Percentiles rank a stretch among this genome's conserved stretches.
These are phyloP conservation scores for Neoniphon sammara DNA, from an alignment of 2,797 vertebrate species.

Conservation along the genomic window DNA sequence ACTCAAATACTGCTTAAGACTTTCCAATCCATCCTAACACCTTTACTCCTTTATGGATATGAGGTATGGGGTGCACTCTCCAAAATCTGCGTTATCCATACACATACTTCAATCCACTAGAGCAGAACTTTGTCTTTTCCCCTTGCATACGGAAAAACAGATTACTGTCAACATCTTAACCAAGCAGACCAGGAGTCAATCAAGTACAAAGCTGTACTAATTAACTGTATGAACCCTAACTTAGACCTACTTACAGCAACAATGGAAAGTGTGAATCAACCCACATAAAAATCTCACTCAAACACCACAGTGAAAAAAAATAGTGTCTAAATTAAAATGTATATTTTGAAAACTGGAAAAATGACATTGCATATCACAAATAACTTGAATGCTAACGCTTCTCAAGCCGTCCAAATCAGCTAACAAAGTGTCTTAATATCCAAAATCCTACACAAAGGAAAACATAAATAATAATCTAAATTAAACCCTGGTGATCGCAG, in stretches of 20 bases:
- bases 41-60: too few relatives aligned
- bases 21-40: too few relatives aligned
- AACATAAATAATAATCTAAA: not conserved
- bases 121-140: not conserved
- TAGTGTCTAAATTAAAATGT: conserved; percentile 30
- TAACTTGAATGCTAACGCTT: not conserved
- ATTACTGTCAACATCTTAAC: conserved; percentile 60
- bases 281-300: conserved; percentile 50
- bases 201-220: conserved; percentile 73
- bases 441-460: too few relatives aligned
- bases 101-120: too few relatives aligned
- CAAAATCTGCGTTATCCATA: too few relatives aligned
- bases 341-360: conserved; percentile 20
- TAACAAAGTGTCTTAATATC: not conserved
- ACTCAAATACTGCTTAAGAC: too few relatives aligned
- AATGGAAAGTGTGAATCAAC: conserved; percentile 61
- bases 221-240: conserved; percentile 66
- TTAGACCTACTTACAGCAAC: conserved; percentile 59
- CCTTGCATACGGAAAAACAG: too few relatives aligned
- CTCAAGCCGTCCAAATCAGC: too few relatives aligned
- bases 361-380: not conserved
- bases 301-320: conserved; percentile 32
- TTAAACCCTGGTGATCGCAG: conserved; percentile 19
- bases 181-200: conserved; percentile 59
- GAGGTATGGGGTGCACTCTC: too few relatives aligned